Evolutionary conservation across 2,113 vertebrate species (phyloP).

Genomic region (Vulpes lagopus): DNA sequence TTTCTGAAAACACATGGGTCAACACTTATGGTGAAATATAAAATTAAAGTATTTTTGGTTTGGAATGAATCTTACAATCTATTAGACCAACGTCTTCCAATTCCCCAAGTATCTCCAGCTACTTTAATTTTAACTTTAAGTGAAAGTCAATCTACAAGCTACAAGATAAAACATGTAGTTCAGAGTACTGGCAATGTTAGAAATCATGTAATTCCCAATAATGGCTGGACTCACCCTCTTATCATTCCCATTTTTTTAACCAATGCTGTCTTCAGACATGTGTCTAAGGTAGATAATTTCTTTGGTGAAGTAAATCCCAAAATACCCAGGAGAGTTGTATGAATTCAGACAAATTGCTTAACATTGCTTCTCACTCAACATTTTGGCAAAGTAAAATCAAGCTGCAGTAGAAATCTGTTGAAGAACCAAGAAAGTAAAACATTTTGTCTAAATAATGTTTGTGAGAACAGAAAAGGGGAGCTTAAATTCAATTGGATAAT

Average conservation of each 20-base stretch:
- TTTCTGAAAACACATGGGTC: background rate
- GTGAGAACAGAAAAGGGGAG: background rate
- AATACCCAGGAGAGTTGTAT: background rate
- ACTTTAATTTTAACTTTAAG: background rate
- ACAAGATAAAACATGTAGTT: background rate
- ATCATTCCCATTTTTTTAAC: background rate
- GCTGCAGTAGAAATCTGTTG: background rate
- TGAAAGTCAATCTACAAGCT: background rate
- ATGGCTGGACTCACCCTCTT: background rate
- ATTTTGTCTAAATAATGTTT: background rate
- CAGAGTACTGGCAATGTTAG: background rate
- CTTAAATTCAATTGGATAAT: background rate
- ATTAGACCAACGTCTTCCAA: background rate
- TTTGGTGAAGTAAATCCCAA: background rate
- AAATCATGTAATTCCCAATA: background rate
- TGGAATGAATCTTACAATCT: background rate
- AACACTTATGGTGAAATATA: background rate
- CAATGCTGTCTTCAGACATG: background rate
- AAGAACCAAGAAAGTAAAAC: background rate
- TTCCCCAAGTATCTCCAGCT: background rate
- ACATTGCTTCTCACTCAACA: background rate
- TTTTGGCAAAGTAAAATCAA: slow-evolving; percentile 14
- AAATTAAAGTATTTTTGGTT: background rate
- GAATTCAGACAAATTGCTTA: background rate
- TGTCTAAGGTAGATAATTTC: background rate